Evolutionary conservation across 2,888 invertebrate species (phyloP).

Genomic region (Hyppa rectilinea): DNA sequence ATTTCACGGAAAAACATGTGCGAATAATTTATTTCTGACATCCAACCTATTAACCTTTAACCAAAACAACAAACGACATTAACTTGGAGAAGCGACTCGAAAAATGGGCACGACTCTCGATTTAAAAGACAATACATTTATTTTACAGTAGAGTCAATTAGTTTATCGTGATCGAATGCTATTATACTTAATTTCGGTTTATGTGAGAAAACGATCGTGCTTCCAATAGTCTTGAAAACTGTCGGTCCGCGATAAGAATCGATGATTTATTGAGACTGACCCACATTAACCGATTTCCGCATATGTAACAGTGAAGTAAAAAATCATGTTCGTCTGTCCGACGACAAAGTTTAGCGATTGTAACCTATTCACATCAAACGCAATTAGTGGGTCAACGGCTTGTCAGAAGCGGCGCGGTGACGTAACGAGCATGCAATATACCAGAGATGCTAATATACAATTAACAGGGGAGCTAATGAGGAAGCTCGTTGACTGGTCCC

Average conservation of each 20-base stretch:
- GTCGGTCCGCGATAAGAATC: constrained; percentile 65
- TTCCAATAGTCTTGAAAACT: constrained; percentile 77
- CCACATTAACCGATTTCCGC: constrained; percentile 78
- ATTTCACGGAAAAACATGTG: constrained; percentile 54
- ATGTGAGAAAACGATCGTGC: constrained; percentile 73
- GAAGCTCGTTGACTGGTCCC: constrained; percentile 59
- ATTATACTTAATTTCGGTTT: constrained; percentile 68
- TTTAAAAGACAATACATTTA: constrained; percentile 50
- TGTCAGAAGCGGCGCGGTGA: constrained; percentile 82
- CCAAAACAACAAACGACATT: constrained; percentile 47
- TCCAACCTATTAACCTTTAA: constrained; percentile 63
- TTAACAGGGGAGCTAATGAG: constrained; percentile 74
- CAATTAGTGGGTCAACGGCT: constrained; percentile 86
- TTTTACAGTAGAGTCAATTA: constrained; percentile 55
- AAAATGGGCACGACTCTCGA: constrained; percentile 49
- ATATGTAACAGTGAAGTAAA: constrained; percentile 73
- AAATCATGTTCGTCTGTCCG: constrained; percentile 70
- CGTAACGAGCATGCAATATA: constrained; percentile 72
- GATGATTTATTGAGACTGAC: constrained; percentile 78
- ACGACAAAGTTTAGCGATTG: constrained; percentile 80
- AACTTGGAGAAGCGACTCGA: constrained; percentile 38
- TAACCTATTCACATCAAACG: constrained; percentile 83
- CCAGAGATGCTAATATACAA: constrained; percentile 73
- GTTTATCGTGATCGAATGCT: constrained; percentile 68
- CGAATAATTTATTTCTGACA: constrained; percentile 60